Percentiles rank a stretch among this genome's conserved stretches.
These are phyloP conservation scores for Flexamia atlantica DNA, from an alignment of 2,888 invertebrate species.

Conservation along the genomic window DNA sequence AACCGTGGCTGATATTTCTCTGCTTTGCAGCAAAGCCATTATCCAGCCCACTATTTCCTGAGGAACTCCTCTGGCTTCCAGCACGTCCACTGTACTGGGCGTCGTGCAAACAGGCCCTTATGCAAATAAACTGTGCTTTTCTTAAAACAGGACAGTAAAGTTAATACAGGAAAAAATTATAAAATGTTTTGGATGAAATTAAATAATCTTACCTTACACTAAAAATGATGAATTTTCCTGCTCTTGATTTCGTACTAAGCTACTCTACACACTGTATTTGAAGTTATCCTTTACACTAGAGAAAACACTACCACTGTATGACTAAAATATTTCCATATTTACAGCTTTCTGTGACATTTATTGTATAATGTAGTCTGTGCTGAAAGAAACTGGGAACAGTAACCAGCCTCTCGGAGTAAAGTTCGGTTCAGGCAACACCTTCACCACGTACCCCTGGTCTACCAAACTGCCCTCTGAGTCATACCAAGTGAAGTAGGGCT, in stretches of 20 bases:
- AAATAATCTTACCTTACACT: neutral
- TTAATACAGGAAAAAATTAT: conserved; percentile 5
- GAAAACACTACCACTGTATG: neutral
- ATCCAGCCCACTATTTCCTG: no score
- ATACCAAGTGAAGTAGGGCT: conserved; percentile 16
- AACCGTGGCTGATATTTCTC: no score
- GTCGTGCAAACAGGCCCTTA: no score
- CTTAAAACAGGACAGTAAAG: neutral
- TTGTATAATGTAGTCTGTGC: neutral
- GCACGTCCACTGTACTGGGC: no score
- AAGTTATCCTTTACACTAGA: neutral
- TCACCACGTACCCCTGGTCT: neutral
- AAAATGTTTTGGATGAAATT: neutral
- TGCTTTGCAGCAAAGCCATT: no score
- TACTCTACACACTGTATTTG: neutral
- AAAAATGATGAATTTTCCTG: neutral
- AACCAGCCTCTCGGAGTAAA: conserved; percentile 31
- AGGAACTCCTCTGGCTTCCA: no score
- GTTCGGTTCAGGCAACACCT: conserved; percentile 21
- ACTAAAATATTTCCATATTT: conserved; percentile 6
- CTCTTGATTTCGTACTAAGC: neutral
- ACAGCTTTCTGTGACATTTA: neutral
- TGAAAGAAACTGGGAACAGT: conserved; percentile 17
- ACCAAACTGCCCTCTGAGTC: conserved; percentile 33
- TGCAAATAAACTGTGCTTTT: neutral